A percentile compares a stretch with the other conserved stretches of the same genome.
Conservation (phyloP, 2,113 vertebrate genomes). For the Trogon melanurus region DNA sequence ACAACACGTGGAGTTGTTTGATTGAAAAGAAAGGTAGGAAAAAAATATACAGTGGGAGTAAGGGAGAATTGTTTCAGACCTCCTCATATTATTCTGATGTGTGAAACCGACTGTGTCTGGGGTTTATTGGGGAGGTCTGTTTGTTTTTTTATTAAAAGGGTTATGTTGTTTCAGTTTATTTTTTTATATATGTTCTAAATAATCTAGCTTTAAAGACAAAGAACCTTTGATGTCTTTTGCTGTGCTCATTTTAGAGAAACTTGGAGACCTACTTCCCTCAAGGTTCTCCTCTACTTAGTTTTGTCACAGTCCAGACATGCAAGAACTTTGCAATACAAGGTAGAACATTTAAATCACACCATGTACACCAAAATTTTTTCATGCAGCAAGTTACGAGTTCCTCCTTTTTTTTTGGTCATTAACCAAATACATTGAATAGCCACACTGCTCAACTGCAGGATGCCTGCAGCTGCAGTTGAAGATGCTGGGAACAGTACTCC, state of each 20-base stretch:
- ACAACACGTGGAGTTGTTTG: background rate
- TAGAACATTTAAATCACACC: background rate
- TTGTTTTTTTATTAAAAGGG: background rate
- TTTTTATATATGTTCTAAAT: background rate
- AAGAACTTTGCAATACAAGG: background rate
- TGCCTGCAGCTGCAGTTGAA: background rate
- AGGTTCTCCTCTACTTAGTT: background rate
- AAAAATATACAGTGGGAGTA: background rate
- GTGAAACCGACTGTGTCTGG: background rate
- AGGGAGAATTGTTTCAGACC: background rate
- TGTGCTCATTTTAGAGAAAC: background rate
- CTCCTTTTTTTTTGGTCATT: background rate
- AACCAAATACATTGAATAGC: background rate
- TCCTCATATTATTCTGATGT: background rate
- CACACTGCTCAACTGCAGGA: background rate
- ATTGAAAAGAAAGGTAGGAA: background rate
- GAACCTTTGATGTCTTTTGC: background rate
- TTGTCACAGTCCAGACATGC: background rate
- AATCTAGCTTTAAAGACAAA: background rate
- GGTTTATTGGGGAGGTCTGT: background rate
- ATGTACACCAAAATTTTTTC: background rate
- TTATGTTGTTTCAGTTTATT: background rate
- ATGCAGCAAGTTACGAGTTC: background rate
- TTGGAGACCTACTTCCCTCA: background rate
- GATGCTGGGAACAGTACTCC: background rate